Conservation (phyloP, 1,140 invertebrate species). For the Pseudobourletiella spinata region DNA sequence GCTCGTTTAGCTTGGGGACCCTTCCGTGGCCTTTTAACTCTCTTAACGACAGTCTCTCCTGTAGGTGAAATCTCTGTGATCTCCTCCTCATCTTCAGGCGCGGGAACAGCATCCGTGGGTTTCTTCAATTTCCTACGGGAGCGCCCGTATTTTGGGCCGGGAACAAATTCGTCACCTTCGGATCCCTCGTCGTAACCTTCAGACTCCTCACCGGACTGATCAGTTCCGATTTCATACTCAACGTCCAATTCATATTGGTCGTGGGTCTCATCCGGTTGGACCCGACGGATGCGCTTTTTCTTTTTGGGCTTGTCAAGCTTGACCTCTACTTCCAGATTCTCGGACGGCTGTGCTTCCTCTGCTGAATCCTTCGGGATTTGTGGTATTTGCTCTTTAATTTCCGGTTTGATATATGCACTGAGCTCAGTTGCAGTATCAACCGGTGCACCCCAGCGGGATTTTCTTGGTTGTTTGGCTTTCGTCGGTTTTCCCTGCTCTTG, state of each 20-base stretch:
- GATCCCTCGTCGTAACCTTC: neutral
- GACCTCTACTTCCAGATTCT: no score
- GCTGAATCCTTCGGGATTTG: no score
- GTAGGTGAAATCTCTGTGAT: neutral
- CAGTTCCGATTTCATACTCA: neutral
- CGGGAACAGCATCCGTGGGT: neutral
- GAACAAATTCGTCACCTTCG: neutral
- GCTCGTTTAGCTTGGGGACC: neutral
- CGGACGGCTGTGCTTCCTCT: no score
- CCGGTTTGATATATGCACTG: no score
- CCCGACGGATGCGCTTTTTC: neutral
- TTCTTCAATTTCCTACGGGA: neutral
- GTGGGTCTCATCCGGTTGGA: neutral
- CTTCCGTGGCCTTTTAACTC: neutral
- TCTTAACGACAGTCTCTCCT: neutral
- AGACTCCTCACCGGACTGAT: neutral
- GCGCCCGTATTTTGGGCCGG: neutral
- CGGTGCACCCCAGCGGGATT: no score
- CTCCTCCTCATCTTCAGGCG: neutral
- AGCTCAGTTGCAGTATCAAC: no score
- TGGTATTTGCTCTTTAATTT: no score
- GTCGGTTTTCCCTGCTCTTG: no score
- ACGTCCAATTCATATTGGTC: neutral
- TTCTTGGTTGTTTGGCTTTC: no score
- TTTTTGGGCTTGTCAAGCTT: neutral